phyloP scores from a whole-genome alignment of 2,888 invertebrate genomes.

The Agriopis leucophaearia region DNA sequence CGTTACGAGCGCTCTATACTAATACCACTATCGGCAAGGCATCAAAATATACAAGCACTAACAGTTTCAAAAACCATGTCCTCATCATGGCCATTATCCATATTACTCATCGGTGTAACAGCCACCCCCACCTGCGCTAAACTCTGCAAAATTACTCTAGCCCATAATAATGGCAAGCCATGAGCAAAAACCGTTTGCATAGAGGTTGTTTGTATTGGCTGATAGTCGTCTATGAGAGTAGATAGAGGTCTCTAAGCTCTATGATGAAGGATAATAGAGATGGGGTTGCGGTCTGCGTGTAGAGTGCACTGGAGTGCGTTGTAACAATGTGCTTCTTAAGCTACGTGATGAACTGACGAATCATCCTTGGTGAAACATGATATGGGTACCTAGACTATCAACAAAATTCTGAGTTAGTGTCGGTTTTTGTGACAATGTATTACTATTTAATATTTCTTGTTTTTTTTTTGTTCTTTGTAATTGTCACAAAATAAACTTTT shows the following conservation, averaged over 20 bases:
- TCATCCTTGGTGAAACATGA: no score
- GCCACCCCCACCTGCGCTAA: slow-evolving; percentile 15
- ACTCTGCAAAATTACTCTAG: slow-evolving; percentile 19
- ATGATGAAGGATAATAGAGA: slow-evolving; percentile 38
- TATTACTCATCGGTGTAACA: slow-evolving; percentile 22
- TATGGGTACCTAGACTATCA: no score
- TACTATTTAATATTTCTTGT: no score
- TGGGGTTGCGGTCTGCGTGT: slow-evolving; percentile 13
- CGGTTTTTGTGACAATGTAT: no score
- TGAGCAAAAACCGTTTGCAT: slow-evolving; percentile 41
- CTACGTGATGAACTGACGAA: background rate
- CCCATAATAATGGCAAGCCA: slow-evolving; percentile 41
- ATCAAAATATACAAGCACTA: slow-evolving; percentile 2
- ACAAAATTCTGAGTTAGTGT: no score
- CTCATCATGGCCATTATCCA: background rate
- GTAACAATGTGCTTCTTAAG: background rate
- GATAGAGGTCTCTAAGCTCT: slow-evolving; percentile 31
- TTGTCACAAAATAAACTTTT: no score
- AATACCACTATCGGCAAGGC: background rate
- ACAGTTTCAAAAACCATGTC: background rate
- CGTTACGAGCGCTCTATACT: no score
- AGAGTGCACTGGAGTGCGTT: background rate
- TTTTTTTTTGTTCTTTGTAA: no score
- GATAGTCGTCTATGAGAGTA: slow-evolving; percentile 29
- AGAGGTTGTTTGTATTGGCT: slow-evolving; percentile 49